Base-by-base conservation (phyloP, 2,888 invertebrate species). In the Galerucella pusilla region DNA sequence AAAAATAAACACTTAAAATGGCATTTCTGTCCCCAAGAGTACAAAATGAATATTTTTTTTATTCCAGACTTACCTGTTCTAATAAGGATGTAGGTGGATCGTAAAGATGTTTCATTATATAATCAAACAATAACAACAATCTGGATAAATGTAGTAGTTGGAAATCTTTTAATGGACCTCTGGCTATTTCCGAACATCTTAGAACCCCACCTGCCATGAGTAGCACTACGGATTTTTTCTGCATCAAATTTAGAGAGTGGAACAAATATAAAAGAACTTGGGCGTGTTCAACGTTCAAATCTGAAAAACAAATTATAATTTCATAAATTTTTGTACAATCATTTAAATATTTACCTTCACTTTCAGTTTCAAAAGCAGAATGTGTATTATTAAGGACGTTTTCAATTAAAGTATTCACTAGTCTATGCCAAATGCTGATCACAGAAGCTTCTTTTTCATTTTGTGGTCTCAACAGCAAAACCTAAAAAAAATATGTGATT, bases 251-350 rank as follows among this genome's bases (percentile, higher is more conserved):
- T 75, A 98, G 88, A 0, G 97, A 96, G 88, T 98, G 98, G 88
- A 98, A 98, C 12, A 98, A 89, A 86, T 98, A 98, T 10, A 98
- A 90, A 78, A 98, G 88, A 54, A 98, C 90, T 87, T 98, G 98
- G 0, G 97, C 95, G 88, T 98, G 98, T 86, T 98, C 98, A 68
- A 98, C 96, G 87, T 98, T 98, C 76, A 98, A 89, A 89, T 98
- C 98, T 92, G 88, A 42, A 88, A 71, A 10, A 54, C 2, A n/a
- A 14, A 52, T 52, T 52, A n/a, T 5, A 52, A n/a, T 42, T 9
- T 42, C 1, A 42, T 42, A 1, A 42, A 42, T 42, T 42, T 42
- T 42, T 9, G 7, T 7, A 49, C 2, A 49, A 49, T 49, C 14
- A 1, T 14, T 49, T 0, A 14, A 14, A 49, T 49, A 49, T 49